These are phyloP conservation scores for Acrocera orbiculus DNA, from an alignment of 2,888 invertebrate species.

Conservation along the genomic window DNA sequence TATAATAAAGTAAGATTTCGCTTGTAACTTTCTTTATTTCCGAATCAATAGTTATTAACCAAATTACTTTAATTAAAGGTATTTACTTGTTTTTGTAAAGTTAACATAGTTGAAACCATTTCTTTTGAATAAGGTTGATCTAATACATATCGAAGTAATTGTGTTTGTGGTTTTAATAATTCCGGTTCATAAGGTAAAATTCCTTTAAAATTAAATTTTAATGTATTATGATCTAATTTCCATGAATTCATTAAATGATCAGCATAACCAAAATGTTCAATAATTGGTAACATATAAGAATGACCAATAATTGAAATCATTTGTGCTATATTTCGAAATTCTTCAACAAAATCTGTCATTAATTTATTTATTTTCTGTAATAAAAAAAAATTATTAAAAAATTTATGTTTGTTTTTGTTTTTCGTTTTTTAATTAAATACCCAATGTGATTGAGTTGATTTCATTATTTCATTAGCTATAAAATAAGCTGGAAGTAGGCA, in stretches of 20 bases:
- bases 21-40: too few species aligned
- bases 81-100: slow-evolving; percentile 70
- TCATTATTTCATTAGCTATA: slow-evolving; percentile 87
- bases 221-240: slow-evolving; percentile 74
- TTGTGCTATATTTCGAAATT: slow-evolving; percentile 84
- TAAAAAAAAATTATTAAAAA: slow-evolving; percentile 6
- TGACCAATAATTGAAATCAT: slow-evolving; percentile 90
- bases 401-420: neutral
- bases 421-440: slow-evolving; percentile 34
- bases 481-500: slow-evolving; percentile 88
- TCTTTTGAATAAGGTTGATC: slow-evolving; percentile 92
- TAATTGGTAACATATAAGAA: slow-evolving; percentile 80
- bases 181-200: slow-evolving; percentile 82
- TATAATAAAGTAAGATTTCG: neutral
- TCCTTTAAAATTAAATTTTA: slow-evolving; percentile 42
- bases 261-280: slow-evolving; percentile 81
- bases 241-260: slow-evolving; percentile 83
- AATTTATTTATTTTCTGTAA: slow-evolving; percentile 66
- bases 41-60: too few species aligned
- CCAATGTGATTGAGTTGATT: slow-evolving; percentile 62
- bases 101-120: slow-evolving; percentile 90
- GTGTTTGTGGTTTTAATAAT: slow-evolving; percentile 72
- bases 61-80: too few species aligned
- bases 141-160: slow-evolving; percentile 70
- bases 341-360: slow-evolving; percentile 77